Conservation (phyloP, 1,140 invertebrate species). For the Proctacanthus coquilletti region DNA sequence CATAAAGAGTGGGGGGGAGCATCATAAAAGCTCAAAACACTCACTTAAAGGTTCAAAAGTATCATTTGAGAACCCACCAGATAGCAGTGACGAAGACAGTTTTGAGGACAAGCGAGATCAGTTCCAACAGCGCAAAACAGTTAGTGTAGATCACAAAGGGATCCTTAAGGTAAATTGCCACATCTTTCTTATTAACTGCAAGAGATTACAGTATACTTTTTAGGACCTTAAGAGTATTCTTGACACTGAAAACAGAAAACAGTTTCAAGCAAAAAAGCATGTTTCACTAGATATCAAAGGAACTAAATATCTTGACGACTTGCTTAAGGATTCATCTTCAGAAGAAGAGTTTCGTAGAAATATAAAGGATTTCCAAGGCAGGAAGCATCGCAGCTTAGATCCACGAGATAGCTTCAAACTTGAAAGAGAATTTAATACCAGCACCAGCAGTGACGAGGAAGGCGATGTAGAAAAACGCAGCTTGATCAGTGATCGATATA, state of each 20-base stretch:
- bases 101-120: constrained; percentile 24
- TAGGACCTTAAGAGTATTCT: constrained; percentile 21
- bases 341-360: constrained; percentile 28
- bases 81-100: constrained; percentile 26
- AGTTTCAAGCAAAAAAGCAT: constrained; percentile 29
- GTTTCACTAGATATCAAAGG: constrained; percentile 27
- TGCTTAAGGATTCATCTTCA: constrained; percentile 25
- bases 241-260: constrained; percentile 22
- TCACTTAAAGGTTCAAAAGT: constrained; percentile 25
- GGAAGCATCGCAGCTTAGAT: constrained; percentile 29
- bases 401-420: constrained; percentile 26
- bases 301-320: constrained; percentile 17
- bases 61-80: constrained; percentile 18
- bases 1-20: constrained; percentile 18
- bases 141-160: constrained; percentile 28
- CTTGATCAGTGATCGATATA: constrained; percentile 20
- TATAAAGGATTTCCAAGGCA: constrained; percentile 25
- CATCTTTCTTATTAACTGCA: too few relatives aligned
- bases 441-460: constrained; percentile 26
- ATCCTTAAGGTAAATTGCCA: constrained; percentile 18
- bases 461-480: constrained; percentile 25
- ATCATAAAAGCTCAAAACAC: constrained; percentile 23
- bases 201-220: background rate
- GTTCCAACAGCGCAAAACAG: constrained; percentile 27
- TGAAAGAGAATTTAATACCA: constrained; percentile 24